Percentiles rank a stretch among this genome's conserved stretches.
Conservation (phyloP, 2,797 vertebrate species). For the Pseudomugil tenellus region DNA sequence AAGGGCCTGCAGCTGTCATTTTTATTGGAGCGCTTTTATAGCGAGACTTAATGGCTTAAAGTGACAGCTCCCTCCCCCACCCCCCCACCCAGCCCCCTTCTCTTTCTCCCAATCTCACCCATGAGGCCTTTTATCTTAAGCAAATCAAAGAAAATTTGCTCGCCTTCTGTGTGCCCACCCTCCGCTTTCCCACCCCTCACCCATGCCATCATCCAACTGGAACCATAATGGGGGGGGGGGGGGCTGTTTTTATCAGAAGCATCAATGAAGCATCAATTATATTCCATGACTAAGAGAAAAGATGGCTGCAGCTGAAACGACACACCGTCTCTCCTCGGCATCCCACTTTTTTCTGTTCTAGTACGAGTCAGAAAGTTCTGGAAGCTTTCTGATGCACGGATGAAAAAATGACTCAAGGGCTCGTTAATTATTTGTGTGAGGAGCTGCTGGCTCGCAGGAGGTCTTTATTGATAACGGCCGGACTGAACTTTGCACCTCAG, state of each 20-base stretch:
- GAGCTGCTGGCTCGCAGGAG: slow-evolving; percentile 48
- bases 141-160: slow-evolving; percentile 70
- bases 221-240: slow-evolving; percentile 12
- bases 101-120: slow-evolving; percentile 41
- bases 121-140: slow-evolving; percentile 57
- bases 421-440: slow-evolving; percentile 76
- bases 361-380: slow-evolving; percentile 38
- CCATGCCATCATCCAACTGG: slow-evolving; percentile 30
- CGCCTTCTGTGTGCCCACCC: slow-evolving; percentile 39
- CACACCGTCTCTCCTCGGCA: slow-evolving; percentile 11
- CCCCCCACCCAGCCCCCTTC: slow-evolving; percentile 9
- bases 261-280: slow-evolving; percentile 31
- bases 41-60: slow-evolving; percentile 84
- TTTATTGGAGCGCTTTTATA: slow-evolving; percentile 85
- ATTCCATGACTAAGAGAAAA: slow-evolving; percentile 29
- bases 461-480: slow-evolving; percentile 75
- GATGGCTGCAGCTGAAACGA: slow-evolving; percentile 30
- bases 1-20: slow-evolving; percentile 84
- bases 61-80: slow-evolving; percentile 68
- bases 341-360: slow-evolving; percentile 47
- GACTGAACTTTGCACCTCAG: slow-evolving; percentile 72
- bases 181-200: slow-evolving; percentile 54
- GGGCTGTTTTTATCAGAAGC: no score
- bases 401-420: slow-evolving; percentile 33
- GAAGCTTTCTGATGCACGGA: slow-evolving; percentile 24